Percentiles rank a stretch among this genome's conserved stretches.
Evolutionary conservation across 2,797 vertebrate species (phyloP).

Genomic region (Pogoniulus pusillus): DNA sequence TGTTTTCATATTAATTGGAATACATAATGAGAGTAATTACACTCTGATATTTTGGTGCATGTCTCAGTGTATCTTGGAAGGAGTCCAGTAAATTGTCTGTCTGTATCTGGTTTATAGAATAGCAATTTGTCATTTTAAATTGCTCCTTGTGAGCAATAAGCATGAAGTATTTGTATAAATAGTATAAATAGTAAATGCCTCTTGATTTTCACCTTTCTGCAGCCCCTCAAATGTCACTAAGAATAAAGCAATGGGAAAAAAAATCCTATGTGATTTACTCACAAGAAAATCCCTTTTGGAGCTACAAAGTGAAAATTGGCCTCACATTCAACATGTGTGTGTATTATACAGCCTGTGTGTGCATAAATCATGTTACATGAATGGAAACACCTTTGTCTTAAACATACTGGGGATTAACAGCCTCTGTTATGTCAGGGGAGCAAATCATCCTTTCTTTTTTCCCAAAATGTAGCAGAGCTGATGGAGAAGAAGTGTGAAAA

Average conservation of each 20-base stretch:
- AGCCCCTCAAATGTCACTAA: neutral
- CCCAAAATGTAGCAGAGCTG: neutral
- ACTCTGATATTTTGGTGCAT: conserved; percentile 35
- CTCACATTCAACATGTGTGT: neutral
- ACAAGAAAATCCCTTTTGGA: neutral
- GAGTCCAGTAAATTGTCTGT: conserved; percentile 41
- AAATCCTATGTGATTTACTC: neutral
- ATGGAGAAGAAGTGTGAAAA: neutral
- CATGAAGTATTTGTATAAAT: neutral
- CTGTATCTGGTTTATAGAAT: conserved; percentile 24
- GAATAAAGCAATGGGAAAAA: neutral
- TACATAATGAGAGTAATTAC: conserved; percentile 56
- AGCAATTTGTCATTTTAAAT: conserved; percentile 36
- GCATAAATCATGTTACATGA: neutral
- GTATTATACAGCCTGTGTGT: neutral
- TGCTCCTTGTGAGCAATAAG: conserved; percentile 3
- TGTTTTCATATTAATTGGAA: conserved; percentile 61
- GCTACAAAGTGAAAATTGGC: neutral
- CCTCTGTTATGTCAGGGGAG: neutral
- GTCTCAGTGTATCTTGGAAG: conserved; percentile 46
- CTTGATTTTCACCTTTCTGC: conserved; percentile 4
- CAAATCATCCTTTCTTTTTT: neutral
- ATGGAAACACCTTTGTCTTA: neutral
- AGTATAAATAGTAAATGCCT: conserved; percentile 12
- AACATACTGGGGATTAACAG: neutral